Evolutionary conservation across 1,140 invertebrate species (phyloP).

Genomic region (Acromyrmex charruanus): DNA sequence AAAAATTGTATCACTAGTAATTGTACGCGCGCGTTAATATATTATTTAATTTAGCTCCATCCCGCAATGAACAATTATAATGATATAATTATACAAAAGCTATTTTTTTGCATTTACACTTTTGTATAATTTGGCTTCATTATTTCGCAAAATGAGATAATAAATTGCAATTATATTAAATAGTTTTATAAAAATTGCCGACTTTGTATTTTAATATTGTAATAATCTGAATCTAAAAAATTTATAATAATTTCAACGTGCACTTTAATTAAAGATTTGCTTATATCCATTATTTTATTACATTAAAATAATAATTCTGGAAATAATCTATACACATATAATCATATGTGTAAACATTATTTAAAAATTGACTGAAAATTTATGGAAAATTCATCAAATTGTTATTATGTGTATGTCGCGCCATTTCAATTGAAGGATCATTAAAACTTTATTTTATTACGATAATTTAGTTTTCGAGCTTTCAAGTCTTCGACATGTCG

Average conservation of each 20-base stretch:
- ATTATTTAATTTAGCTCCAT: slow-evolving; percentile 41
- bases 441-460: background rate
- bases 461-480: slow-evolving; percentile 24
- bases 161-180: slow-evolving; percentile 10
- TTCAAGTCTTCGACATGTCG: background rate
- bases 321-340: background rate
- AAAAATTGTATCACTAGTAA: slow-evolving; percentile 55
- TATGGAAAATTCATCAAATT: background rate
- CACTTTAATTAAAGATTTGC: background rate
- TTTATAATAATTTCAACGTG: background rate
- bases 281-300: background rate
- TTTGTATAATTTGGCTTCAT: slow-evolving; percentile 22
- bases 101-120: background rate
- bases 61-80: background rate
- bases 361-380: slow-evolving; percentile 34
- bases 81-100: slow-evolving; percentile 19
- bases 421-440: background rate
- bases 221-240: background rate
- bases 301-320: slow-evolving; percentile 7
- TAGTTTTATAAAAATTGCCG: background rate
- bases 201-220: background rate
- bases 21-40: slow-evolving; percentile 36
- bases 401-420: background rate
- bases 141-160: slow-evolving; percentile 14
- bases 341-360: background rate